Base-by-base conservation (phyloP, 2,113 vertebrate species). In the Crocuta crocuta region DNA sequence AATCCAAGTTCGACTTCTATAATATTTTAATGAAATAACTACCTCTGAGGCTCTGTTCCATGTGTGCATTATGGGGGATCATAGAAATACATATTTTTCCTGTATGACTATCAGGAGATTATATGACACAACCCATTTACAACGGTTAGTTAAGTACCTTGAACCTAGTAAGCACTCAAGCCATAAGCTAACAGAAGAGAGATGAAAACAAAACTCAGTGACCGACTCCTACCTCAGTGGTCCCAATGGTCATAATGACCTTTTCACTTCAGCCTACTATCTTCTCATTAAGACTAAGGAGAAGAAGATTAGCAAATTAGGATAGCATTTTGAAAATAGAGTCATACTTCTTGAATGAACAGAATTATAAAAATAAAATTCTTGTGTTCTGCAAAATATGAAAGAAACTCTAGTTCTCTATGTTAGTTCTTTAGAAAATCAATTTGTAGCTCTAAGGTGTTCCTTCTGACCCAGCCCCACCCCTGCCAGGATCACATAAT, bases 311-410 rank as follows among this genome's bases (percentile, higher is more conserved):
- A 93, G 31, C 16, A 82, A 21, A 80, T 48, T 66, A 73, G 19
- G 21, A 88, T 35, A 55, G n/a, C 33, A 55, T 61, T 84, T 65
- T 84, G 48, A 84, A 84, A 50, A 33, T 12, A 63, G 11, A 53
- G 79, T 73, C 58, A 94, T 63, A 58, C 35, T 26, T 58, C 48
- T 43, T 39, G 43, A 92, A 80, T 53, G 43, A 92, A 89, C 28
- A 17, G 73, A 91, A 81, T 82, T 55, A 94, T 26, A 89, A 58
- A 45, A 63, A 82, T 61, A 55, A 83, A 80, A 48, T 17, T 85
- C 17, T 79, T 95, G 50, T 86, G 21, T 81, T 89, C 73, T 86
- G 12, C 12, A 97, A 94, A 88, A 93, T 50, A 79, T 35, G n/a
- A 58, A 84, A 93, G n/a, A 13, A 31, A 70, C 0, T 45, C 7